Evolutionary conservation across 35 echinoderm and acorn worm species (phyloP).

Genomic region (Heliocidaris tuberculata): DNA sequence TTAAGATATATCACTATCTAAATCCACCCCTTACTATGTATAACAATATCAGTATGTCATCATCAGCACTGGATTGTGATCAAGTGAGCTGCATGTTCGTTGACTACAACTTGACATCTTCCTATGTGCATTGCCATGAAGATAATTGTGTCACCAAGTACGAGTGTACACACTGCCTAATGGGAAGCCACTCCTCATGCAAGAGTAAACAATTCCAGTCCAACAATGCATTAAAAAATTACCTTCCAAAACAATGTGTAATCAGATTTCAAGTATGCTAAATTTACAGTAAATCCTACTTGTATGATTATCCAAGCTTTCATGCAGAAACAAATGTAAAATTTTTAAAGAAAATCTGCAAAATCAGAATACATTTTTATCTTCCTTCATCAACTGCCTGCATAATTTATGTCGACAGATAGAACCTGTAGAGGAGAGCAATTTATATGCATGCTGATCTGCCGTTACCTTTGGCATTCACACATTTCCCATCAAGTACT

Average conservation of each 20-base stretch:
- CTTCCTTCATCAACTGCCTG: background rate
- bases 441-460: background rate
- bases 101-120: background rate
- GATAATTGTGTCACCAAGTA: background rate
- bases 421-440: background rate
- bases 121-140: background rate
- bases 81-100: background rate
- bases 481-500: conserved; percentile 4
- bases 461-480: conserved; percentile 21
- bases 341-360: background rate
- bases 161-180: background rate
- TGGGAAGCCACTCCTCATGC: background rate
- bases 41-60: background rate
- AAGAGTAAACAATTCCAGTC: background rate
- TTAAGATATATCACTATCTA: too few relatives aligned
- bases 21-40: too few relatives aligned
- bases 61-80: background rate
- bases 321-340: too few relatives aligned
- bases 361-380: background rate
- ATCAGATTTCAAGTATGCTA: too few relatives aligned
- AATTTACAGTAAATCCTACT: too few relatives aligned
- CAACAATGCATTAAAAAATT: background rate
- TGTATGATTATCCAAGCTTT: too few relatives aligned
- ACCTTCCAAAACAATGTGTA: too few relatives aligned
- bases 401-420: background rate